These are phyloP conservation scores for Kryptolebias ocellatus DNA, from an alignment of 2,797 vertebrate species.

Conservation along the genomic window DNA sequence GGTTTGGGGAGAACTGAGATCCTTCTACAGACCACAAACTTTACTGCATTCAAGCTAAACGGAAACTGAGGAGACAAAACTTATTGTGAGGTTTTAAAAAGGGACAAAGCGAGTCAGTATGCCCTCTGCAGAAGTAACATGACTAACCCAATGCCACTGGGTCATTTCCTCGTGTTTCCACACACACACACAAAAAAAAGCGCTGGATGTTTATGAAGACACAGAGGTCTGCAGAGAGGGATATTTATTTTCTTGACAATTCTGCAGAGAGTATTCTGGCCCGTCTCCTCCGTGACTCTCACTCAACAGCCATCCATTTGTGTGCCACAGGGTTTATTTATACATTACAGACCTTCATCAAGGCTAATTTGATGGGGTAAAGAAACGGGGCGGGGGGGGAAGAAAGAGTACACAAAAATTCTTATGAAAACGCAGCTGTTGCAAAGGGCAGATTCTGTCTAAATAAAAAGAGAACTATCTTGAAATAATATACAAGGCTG, in stretches of 20 bases:
- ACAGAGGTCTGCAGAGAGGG: slow-evolving; percentile 70
- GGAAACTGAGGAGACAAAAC: background rate
- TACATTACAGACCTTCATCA: slow-evolving; percentile 85
- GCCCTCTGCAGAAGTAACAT: slow-evolving; percentile 55
- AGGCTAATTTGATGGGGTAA: slow-evolving; percentile 83
- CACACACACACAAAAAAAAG: slow-evolving; percentile 40
- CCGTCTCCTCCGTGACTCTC: slow-evolving; percentile 75
- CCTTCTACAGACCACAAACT: slow-evolving; percentile 8
- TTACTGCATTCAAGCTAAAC: slow-evolving; percentile 11
- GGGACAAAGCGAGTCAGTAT: slow-evolving; percentile 40
- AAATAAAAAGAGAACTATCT: slow-evolving; percentile 83
- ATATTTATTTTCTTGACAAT: slow-evolving; percentile 84
- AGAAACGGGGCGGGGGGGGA: slow-evolving; percentile 45
- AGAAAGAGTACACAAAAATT: slow-evolving; percentile 64
- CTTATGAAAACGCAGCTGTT: slow-evolving; percentile 85
- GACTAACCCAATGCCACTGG: slow-evolving; percentile 69
- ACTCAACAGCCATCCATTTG: slow-evolving; percentile 85
- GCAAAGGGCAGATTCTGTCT: slow-evolving; percentile 75
- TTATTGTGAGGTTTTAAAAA: slow-evolving; percentile 29
- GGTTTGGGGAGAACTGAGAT: slow-evolving; percentile 28
- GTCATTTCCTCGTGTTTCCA: slow-evolving; percentile 73
- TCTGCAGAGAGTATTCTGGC: slow-evolving; percentile 76
- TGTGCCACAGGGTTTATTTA: slow-evolving; percentile 85
- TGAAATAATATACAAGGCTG: slow-evolving; percentile 83
- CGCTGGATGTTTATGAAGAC: slow-evolving; percentile 80